Conservation (phyloP, 2,888 invertebrate species). For the Coleophora flavipennella region DNA sequence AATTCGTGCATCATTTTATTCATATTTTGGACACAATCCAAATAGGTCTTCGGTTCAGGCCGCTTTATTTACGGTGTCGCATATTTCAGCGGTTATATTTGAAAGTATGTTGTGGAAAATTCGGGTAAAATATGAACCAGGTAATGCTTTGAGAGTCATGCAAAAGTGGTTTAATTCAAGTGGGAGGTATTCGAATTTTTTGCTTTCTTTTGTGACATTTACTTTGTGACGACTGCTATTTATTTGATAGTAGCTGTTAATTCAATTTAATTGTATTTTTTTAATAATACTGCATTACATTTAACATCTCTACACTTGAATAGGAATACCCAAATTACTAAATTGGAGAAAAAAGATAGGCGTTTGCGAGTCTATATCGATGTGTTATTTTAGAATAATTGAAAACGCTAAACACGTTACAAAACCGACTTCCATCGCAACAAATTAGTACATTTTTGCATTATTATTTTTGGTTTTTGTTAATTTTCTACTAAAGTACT, state of each 20-base stretch:
- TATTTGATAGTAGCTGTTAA: not conserved
- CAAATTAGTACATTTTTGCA: no score
- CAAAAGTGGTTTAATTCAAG: not conserved
- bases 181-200: not conserved
- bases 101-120: not conserved
- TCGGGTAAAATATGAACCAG: not conserved
- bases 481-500: no score
- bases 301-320: no score
- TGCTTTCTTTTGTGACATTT: not conserved
- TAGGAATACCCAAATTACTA: no score
- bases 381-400: no score
- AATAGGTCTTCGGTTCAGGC: conserved; percentile 7
- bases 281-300: no score
- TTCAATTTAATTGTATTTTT: no score
- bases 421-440: no score
- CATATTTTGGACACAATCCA: conserved; percentile 11
- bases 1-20: conserved; percentile 5
- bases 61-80: conserved; percentile 8
- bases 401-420: not conserved
- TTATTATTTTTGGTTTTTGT: no score
- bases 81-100: conserved; percentile 6
- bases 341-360: not conserved
- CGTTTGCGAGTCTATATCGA: not conserved
- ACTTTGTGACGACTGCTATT: not conserved
- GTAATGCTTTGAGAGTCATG: not conserved